A percentile compares a stretch with the other conserved stretches of the same genome.
phyloP scores from a whole-genome alignment of 2,113 vertebrate species.

The Oncorhynchus nerka region DNA sequence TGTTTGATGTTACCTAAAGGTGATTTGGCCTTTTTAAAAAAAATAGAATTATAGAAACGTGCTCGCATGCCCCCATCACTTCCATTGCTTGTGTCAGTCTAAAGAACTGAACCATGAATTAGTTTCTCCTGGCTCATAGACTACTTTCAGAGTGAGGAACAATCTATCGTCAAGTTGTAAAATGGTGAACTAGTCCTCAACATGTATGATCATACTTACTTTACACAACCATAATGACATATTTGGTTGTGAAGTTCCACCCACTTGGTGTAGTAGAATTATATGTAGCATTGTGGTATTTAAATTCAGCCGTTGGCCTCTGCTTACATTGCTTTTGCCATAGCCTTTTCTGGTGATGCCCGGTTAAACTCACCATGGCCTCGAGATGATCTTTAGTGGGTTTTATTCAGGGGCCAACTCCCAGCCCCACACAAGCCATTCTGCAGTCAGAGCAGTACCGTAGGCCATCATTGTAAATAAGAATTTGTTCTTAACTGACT shows the following conservation, averaged over 20 bases:
- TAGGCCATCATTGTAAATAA: too few species aligned
- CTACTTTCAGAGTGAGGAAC: too few species aligned
- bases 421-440: constrained; percentile 23
- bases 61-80: constrained; percentile 2
- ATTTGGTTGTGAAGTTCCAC: neutral
- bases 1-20: too few species aligned
- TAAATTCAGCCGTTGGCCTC: neutral
- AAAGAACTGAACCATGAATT: too few species aligned
- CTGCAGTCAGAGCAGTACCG: constrained; percentile 24
- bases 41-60: too few species aligned
- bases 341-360: constrained; percentile 8
- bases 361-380: too few species aligned
- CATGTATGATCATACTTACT: neutral
- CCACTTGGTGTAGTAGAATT: too few species aligned
- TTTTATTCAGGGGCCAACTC: constrained; percentile 15
- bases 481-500: too few species aligned
- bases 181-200: neutral
- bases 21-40: too few species aligned
- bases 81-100: neutral
- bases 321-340: constrained; percentile 16
- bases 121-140: too few species aligned
- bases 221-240: neutral
- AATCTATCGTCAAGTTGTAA: too few species aligned
- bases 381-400: neutral
- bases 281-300: neutral